phyloP scores from a whole-genome alignment of 2,888 invertebrate species.

The Ashinkailepas kermadecensis region DNA sequence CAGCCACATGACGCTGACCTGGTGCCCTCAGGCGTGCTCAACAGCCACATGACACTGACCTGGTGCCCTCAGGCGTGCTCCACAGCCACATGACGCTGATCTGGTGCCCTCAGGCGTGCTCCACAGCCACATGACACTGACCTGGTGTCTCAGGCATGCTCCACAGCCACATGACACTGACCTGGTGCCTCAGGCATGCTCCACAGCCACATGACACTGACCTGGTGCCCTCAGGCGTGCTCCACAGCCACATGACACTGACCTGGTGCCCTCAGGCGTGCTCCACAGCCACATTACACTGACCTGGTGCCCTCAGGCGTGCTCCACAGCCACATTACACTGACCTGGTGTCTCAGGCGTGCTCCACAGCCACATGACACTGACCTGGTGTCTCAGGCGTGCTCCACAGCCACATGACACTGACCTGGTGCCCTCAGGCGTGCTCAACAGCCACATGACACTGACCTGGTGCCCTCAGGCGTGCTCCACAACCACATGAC shows the following conservation, averaged over 20 bases:
- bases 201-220: constrained; percentile 85
- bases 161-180: constrained; percentile 87
- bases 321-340: constrained; percentile 73
- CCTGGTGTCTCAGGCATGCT: constrained; percentile 57
- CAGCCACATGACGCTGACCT: too few relatives aligned
- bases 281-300: constrained; percentile 88
- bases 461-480: too few relatives aligned
- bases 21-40: too few relatives aligned
- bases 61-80: background rate
- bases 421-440: too few relatives aligned
- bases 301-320: constrained; percentile 87
- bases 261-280: constrained; percentile 48
- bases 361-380: constrained; percentile 84
- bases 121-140: background rate
- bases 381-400: constrained; percentile 95
- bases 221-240: constrained; percentile 54
- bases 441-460: too few relatives aligned
- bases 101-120: background rate
- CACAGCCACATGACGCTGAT: too few relatives aligned
- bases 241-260: constrained; percentile 71
- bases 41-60: background rate
- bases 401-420: too few relatives aligned
- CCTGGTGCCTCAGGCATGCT: constrained; percentile 79
- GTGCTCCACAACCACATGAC: too few relatives aligned
- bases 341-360: constrained; percentile 49